Conservation (phyloP, 2,888 invertebrate species). For the Watsonalla cultraria region DNA sequence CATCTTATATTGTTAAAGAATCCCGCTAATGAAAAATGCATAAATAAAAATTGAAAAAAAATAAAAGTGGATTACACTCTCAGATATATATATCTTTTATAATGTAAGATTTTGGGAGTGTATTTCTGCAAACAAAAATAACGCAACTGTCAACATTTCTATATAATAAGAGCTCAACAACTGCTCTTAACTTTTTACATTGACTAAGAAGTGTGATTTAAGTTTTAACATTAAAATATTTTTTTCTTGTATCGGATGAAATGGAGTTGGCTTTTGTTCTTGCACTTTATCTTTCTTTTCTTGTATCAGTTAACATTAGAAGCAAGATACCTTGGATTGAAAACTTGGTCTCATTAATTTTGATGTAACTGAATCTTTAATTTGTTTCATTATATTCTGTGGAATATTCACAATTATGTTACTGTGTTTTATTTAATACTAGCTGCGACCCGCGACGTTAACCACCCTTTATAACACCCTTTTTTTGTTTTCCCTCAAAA, state of each 20-base stretch:
- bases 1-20: constrained; percentile 47
- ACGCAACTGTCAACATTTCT: constrained; percentile 73
- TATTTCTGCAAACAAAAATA: constrained; percentile 73
- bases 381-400: constrained; percentile 71
- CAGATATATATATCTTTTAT: constrained; percentile 43
- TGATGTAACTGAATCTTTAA: constrained; percentile 64
- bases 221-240: constrained; percentile 58
- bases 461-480: too few relatives aligned
- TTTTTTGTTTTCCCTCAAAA: too few relatives aligned
- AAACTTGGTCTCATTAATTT: constrained; percentile 56
- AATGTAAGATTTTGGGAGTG: constrained; percentile 54
- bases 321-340: constrained; percentile 63
- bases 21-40: constrained; percentile 68
- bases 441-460: too few relatives aligned
- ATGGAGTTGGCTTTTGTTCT: constrained; percentile 72
- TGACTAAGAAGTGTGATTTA: constrained; percentile 67
- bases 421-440: constrained; percentile 45
- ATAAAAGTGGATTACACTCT: constrained; percentile 60
- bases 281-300: constrained; percentile 55
- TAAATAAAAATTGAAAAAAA: constrained; percentile 74
- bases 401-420: constrained; percentile 56
- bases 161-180: constrained; percentile 49
- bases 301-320: constrained; percentile 53
- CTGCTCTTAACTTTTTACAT: constrained; percentile 64
- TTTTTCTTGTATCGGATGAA: constrained; percentile 50